A percentile compares a stretch with the other conserved stretches of the same genome.
phyloP scores from a whole-genome alignment of 1,140 invertebrate species.

The Neodiprion virginianus region DNA sequence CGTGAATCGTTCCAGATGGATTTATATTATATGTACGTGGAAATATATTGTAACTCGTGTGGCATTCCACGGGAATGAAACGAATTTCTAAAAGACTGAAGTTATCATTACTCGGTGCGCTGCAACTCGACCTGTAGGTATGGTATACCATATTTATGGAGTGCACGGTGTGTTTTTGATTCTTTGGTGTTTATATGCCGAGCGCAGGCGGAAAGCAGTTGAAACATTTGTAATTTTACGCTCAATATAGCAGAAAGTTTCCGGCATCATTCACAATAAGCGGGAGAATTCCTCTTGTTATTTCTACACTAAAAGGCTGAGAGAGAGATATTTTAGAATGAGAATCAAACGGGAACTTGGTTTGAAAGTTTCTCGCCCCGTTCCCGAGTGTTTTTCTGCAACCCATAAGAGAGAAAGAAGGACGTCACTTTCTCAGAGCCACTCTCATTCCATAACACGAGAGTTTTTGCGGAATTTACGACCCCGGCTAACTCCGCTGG shows the following conservation, averaged over 20 bases:
- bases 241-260: conserved; percentile 2
- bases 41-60: too few species aligned
- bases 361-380: background rate
- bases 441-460: background rate
- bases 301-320: background rate
- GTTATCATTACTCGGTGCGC: too few species aligned
- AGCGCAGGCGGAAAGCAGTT: background rate
- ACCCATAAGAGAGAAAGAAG: background rate
- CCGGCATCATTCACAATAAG: background rate
- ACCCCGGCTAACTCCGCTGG: background rate
- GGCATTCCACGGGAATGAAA: too few species aligned
- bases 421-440: background rate
- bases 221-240: background rate
- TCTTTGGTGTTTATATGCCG: background rate
- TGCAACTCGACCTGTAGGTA: too few species aligned
- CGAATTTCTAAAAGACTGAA: too few species aligned
- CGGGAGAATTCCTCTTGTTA: background rate
- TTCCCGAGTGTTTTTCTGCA: background rate
- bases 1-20: too few species aligned
- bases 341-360: background rate
- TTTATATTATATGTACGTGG: too few species aligned
- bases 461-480: background rate
- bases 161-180: background rate
- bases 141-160: background rate
- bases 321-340: background rate